Evolutionary conservation across 1,140 invertebrate species (phyloP).

Genomic region (Monomorium pharaonis): DNA sequence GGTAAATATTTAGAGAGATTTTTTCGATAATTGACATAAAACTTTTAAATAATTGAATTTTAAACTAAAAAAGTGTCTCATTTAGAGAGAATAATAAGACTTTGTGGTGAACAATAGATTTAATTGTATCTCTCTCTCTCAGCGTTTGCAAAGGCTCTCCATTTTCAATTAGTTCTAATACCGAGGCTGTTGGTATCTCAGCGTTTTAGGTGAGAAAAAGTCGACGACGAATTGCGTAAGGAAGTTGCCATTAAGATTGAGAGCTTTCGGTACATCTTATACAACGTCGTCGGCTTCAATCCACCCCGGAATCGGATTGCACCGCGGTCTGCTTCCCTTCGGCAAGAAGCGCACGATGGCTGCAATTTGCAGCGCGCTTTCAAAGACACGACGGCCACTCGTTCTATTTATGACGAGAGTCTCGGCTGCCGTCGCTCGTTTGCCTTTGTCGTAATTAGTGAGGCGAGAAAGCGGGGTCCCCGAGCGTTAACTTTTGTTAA

Average conservation of each 20-base stretch:
- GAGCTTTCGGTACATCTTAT: conserved; percentile 14
- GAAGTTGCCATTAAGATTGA: conserved; percentile 21
- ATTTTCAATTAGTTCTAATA: conserved; percentile 11
- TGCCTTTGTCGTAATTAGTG: conserved; percentile 59
- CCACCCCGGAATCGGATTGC: conserved; percentile 3
- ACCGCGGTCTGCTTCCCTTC: conserved; percentile 2
- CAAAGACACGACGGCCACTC: conserved; percentile 40
- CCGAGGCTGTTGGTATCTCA: background rate
- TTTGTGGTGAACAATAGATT: conserved; percentile 1
- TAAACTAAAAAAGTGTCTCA: background rate
- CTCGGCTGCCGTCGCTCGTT: conserved; percentile 8
- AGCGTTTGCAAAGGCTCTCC: background rate
- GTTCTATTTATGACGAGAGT: conserved; percentile 50
- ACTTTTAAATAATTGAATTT: background rate
- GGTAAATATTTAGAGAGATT: background rate
- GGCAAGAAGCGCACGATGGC: conserved; percentile 17
- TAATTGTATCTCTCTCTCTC: conserved; percentile 11
- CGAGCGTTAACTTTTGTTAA: conserved; percentile 10
- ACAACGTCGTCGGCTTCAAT: conserved; percentile 2
- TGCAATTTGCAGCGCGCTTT: conserved; percentile 48
- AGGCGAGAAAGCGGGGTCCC: background rate
- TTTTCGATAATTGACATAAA: background rate
- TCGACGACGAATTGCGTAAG: background rate
- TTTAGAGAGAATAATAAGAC: background rate
- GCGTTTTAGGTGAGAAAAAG: background rate